Conservation (phyloP, 1,140 invertebrate species). For the Solen grandis region DNA sequence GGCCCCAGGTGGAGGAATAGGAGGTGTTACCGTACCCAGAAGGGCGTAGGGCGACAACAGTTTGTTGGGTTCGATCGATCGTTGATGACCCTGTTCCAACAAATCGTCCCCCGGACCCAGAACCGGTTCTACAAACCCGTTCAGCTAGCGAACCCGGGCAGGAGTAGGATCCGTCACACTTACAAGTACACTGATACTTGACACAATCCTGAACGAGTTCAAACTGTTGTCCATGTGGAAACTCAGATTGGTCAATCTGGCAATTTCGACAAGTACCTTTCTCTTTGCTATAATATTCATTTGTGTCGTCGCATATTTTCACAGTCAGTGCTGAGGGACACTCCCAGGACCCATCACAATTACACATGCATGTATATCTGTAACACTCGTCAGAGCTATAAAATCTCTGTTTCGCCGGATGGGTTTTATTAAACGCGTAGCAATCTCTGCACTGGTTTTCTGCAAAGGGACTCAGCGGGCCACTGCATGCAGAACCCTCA, state of each 20-base stretch:
- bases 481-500: conserved; percentile 22
- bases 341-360: conserved; percentile 62
- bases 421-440: background rate
- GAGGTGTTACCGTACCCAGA: conserved; percentile 15
- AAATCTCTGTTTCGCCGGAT: conserved; percentile 31
- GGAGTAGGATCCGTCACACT: conserved; percentile 60
- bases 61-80: conserved; percentile 6
- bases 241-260: conserved; percentile 45
- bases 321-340: conserved; percentile 38
- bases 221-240: conserved; percentile 58
- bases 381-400: conserved; percentile 36
- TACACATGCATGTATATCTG: conserved; percentile 61
- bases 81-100: conserved; percentile 28
- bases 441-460: conserved; percentile 10
- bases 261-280: conserved; percentile 63
- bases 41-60: conserved; percentile 21
- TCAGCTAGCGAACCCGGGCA: conserved; percentile 59
- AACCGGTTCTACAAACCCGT: conserved; percentile 47
- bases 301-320: conserved; percentile 37
- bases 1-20: too few species aligned
- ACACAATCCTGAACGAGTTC: conserved; percentile 60
- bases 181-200: conserved; percentile 61
- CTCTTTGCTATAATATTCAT: conserved; percentile 14
- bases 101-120: background rate
- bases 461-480: conserved; percentile 21